These are phyloP conservation scores for Galleria mellonella DNA, from an alignment of 1,140 invertebrate genomes.

Conservation along the genomic window DNA sequence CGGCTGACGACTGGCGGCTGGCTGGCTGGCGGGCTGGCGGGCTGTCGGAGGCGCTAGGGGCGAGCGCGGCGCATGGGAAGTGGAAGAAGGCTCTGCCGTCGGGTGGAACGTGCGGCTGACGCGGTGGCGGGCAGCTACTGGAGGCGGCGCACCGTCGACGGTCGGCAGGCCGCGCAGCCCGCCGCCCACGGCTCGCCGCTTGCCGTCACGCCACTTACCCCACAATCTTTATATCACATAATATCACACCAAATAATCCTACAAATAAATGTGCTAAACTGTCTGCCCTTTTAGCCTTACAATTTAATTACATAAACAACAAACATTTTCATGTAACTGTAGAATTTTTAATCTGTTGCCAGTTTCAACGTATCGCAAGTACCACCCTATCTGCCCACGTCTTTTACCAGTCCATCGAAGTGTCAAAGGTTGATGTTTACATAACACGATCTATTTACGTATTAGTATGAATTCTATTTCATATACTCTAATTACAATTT, in stretches of 20 bases:
- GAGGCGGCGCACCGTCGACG: constrained; percentile 30
- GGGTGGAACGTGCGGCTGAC: constrained; percentile 31
- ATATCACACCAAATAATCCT: constrained; percentile 44
- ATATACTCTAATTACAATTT: too few relatives aligned
- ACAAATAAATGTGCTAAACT: not conserved
- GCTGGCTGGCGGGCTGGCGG: constrained; percentile 10
- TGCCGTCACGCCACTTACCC: constrained; percentile 55
- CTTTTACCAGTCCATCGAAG: constrained; percentile 2
- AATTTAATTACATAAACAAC: too few relatives aligned
- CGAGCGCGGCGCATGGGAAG: constrained; percentile 12
- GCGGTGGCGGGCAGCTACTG: constrained; percentile 46
- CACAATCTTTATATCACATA: constrained; percentile 50
- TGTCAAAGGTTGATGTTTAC: constrained; percentile 15
- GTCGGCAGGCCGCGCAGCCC: constrained; percentile 41
- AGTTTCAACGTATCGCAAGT: not conserved
- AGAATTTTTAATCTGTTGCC: too few relatives aligned
- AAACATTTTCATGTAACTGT: too few relatives aligned
- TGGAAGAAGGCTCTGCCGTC: constrained; percentile 3
- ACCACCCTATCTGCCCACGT: constrained; percentile 1
- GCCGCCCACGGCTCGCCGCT: constrained; percentile 32
- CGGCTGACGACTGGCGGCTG: constrained; percentile 5
- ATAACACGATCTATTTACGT: constrained; percentile 5
- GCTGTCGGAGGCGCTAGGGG: constrained; percentile 1
- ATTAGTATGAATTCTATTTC: not conserved
- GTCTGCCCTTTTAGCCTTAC: too few relatives aligned